Base-by-base conservation (phyloP, 2,888 invertebrate genomes). In the Leucoma salicis region DNA sequence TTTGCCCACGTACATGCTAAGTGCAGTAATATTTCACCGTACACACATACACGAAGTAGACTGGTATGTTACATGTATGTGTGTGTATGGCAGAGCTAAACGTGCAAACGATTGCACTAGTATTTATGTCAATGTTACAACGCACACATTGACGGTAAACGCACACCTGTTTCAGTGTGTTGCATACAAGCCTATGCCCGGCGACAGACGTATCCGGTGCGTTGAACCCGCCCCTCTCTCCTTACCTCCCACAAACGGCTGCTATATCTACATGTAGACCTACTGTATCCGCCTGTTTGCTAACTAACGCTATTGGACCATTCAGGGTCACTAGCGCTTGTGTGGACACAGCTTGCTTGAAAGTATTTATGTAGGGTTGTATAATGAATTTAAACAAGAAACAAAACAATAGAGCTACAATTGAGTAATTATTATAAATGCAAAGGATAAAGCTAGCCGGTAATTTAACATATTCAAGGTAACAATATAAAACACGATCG, bases 121-220 rank as follows among this genome's bases (percentile, higher is more conserved):
- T 82, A 86, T 87, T 84, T 83, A 84, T 87, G 87, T 87, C 88
- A 87, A 87, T 86, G 86, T 87, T 85, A 86, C 85, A 77, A 56
- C 65, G 48, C 74, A 73, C 74, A 78, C 69, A 72, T 47, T 13
- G 40, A 49, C 25, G 55, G 24, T 35, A 43, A 53, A 72, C 81
- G 42, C 78, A 78, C 81, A 83, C 82, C 79, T 80, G 78, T 68
- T 65, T 74, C 64, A 61, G 60, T 76, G 71, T 61, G 48, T 66
- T 72, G 76, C 73, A 75, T 72, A 71, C 70, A 67, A 62, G 64
- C 66, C 60, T 66, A 65, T 63, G 76, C 71, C 68, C 77, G 74
- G 74, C 82, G 82, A 82, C 82, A 82, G 78, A 79, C 81, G 81
- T 82, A 82, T 87, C 87, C 87, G 87, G 87, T 85, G 82, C 88